Evolutionary conservation across 2,888 invertebrate species (phyloP).

Genomic region (Rhagonycha lutea): DNA sequence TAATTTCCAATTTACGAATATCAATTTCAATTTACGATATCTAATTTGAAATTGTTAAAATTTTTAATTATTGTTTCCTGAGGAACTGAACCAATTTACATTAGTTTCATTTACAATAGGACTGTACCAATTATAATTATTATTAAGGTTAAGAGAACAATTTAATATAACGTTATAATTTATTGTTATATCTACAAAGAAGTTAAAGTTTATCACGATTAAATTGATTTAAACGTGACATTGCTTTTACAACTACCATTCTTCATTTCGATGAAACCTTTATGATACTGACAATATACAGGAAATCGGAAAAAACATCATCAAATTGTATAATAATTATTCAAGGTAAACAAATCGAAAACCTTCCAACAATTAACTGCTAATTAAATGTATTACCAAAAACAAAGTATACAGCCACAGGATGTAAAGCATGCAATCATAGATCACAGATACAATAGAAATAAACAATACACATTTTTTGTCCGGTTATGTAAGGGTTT

Average conservation of each 20-base stretch:
- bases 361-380: not conserved
- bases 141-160: slow-evolving; percentile 21
- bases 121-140: not conserved
- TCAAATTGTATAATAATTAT: not conserved
- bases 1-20: too few relatives aligned
- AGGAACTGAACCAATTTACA: too few relatives aligned
- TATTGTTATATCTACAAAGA: not conserved
- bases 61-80: too few relatives aligned
- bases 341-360: not conserved
- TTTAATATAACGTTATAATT: slow-evolving; percentile 9
- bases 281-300: not conserved
- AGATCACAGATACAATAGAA: not conserved
- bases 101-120: too few relatives aligned
- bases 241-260: not conserved
- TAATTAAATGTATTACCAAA: not conserved
- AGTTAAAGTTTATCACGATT: slow-evolving; percentile 14
- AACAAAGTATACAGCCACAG: not conserved
- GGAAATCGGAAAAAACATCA: not conserved
- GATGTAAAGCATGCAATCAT: not conserved
- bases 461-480: not conserved
- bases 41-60: too few relatives aligned
- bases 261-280: not conserved
- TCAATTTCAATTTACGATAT: too few relatives aligned
- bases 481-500: not conserved
- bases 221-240: not conserved